A percentile compares a stretch with the other conserved stretches of the same genome.
phyloP scores from a whole-genome alignment of 2,888 invertebrate species.

The Gymnosoma rotundatum region DNA sequence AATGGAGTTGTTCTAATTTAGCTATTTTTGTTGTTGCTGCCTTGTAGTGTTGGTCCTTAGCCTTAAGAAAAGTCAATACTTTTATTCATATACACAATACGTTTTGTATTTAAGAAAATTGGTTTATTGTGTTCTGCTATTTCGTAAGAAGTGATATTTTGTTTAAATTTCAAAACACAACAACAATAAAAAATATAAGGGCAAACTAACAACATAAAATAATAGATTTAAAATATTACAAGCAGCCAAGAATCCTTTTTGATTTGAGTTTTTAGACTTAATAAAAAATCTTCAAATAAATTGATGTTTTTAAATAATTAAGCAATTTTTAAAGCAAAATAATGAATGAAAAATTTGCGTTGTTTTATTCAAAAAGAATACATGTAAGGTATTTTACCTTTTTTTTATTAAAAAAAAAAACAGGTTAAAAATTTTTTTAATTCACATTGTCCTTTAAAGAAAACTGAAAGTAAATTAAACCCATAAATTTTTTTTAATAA shows the following conservation, averaged over 20 bases:
- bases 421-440: too few relatives aligned
- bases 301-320: neutral
- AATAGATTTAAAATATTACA: neutral
- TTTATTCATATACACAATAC: constrained; percentile 34
- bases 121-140: constrained; percentile 56
- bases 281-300: neutral
- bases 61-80: constrained; percentile 39
- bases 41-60: constrained; percentile 31
- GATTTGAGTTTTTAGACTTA: neutral
- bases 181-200: neutral
- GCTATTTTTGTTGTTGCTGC: constrained; percentile 34
- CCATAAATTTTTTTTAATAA: neutral
- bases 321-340: neutral
- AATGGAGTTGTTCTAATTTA: constrained; percentile 42
- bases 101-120: constrained; percentile 55
- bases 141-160: neutral
- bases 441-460: too few relatives aligned
- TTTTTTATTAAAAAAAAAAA: neutral
- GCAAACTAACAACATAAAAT: neutral
- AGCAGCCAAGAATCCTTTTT: neutral
- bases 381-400: neutral
- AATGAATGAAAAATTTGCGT: too few relatives aligned
- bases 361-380: neutral
- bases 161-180: neutral
- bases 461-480: constrained; percentile 1